Percentiles rank a stretch among this genome's conserved stretches.
Conservation (phyloP, 2,797 vertebrate species). For the Tenualosa ilisha region DNA sequence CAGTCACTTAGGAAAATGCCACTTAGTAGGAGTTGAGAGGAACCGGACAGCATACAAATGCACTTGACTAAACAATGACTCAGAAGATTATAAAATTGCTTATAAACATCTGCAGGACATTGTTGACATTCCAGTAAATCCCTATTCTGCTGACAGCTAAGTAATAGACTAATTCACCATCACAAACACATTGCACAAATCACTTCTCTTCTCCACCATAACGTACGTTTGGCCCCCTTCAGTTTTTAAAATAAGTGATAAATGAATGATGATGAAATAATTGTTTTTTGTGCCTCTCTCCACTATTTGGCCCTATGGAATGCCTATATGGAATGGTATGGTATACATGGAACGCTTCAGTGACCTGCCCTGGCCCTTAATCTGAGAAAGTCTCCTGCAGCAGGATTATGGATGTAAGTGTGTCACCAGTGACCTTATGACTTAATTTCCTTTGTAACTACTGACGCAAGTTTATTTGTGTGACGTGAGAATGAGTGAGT, state of each 20-base stretch:
- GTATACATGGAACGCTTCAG: background rate
- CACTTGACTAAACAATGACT: background rate
- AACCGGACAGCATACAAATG: background rate
- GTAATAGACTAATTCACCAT: background rate
- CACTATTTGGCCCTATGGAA: background rate
- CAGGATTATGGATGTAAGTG: background rate
- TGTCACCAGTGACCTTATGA: background rate
- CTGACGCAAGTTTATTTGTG: background rate
- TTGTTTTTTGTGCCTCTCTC: background rate
- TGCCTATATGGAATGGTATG: background rate
- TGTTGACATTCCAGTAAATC: conserved; percentile 3
- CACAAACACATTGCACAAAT: background rate
- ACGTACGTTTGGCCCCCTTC: no score
- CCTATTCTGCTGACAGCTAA: background rate
- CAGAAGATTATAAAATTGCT: background rate
- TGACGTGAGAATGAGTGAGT: background rate
- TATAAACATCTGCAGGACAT: background rate
- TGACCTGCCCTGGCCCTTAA: background rate
- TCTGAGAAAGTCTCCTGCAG: background rate
- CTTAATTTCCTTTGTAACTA: background rate
- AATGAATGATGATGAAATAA: no score
- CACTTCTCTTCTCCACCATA: background rate
- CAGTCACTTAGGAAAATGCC: background rate
- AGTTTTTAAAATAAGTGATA: background rate
- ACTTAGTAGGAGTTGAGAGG: background rate